Base-by-base conservation (phyloP, 2,797 vertebrate species). In the Callimico goeldii region DNA sequence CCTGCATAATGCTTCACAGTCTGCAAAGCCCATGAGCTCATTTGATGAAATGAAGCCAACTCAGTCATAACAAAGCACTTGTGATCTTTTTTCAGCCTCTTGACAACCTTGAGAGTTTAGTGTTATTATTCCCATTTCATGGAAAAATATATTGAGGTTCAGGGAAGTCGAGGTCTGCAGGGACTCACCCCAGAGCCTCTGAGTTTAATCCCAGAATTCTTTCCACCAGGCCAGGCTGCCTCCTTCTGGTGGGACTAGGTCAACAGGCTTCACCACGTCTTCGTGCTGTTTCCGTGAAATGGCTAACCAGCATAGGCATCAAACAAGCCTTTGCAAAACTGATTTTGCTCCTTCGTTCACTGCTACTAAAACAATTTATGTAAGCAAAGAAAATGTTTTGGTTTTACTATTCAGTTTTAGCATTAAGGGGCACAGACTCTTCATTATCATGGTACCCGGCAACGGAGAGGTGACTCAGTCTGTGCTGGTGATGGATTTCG, bases 361-460 rank as follows among this genome's bases (percentile, higher is more conserved):
- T 28, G 61, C 43, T 41, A 88, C 22, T 28, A 52, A 83, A 92
- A 39, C 11, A 28, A 28, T 67, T 61, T 36, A 7, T 41, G 4
- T 5, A 33, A 75, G 46, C 33, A 26, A 70, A 72, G 22, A 24
- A 50, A 46, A 81, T 14, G n/a, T 39, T 94, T 28, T 67, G 48
- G 41, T 50, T 50, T 61, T 85, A n/a, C 22, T 8, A 7, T 30
- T 75, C 14, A 1, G 50, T 58, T 36, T 36, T 24, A 11, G 46
- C 2, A 0, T 4, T 5, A 58, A 61, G 41, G 24, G 36, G 14
- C 36, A 1, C 70, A 22, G 20, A 55, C 1, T 2, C 41, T 22
- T 46, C 55, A 0, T 50, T 2, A 2, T 19, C 20, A 0, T 1
- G 64, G 43, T 24, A 6, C 11, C 58, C 0, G 0, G 48, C 13